These are phyloP conservation scores for Cosmopolites sordidus DNA, from an alignment of 2,888 invertebrate species.

Conservation along the genomic window DNA sequence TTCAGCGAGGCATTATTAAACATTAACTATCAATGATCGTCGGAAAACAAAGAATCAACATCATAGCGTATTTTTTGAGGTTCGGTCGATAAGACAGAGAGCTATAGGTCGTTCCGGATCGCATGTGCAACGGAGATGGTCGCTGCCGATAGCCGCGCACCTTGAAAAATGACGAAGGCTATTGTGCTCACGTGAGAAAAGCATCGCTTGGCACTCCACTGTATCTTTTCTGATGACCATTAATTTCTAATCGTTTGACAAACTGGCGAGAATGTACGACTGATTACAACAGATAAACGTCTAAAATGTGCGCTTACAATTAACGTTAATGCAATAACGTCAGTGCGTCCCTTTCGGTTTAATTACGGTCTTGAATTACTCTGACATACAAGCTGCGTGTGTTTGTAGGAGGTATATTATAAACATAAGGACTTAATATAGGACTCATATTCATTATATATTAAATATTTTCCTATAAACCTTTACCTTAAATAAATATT, in stretches of 20 bases:
- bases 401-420: too few relatives aligned
- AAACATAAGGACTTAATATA: too few relatives aligned
- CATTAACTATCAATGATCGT: neutral
- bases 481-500: too few relatives aligned
- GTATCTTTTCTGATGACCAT: neutral
- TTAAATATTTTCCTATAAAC: too few relatives aligned
- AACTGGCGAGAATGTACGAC: too few relatives aligned
- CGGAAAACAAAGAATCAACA: constrained; percentile 1
- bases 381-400: too few relatives aligned
- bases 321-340: too few relatives aligned
- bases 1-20: neutral
- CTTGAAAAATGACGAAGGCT: constrained; percentile 1
- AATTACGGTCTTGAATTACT: too few relatives aligned
- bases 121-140: constrained; percentile 24
- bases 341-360: too few relatives aligned
- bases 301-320: too few relatives aligned
- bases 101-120: constrained; percentile 22
- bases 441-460: too few relatives aligned
- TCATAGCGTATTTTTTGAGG: neutral
- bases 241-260: neutral
- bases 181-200: constrained; percentile 21
- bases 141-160: constrained; percentile 14
- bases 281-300: too few relatives aligned
- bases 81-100: neutral
- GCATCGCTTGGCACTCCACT: neutral